phyloP scores from a whole-genome alignment of 2,888 invertebrate species.

The Athalia circularis region DNA sequence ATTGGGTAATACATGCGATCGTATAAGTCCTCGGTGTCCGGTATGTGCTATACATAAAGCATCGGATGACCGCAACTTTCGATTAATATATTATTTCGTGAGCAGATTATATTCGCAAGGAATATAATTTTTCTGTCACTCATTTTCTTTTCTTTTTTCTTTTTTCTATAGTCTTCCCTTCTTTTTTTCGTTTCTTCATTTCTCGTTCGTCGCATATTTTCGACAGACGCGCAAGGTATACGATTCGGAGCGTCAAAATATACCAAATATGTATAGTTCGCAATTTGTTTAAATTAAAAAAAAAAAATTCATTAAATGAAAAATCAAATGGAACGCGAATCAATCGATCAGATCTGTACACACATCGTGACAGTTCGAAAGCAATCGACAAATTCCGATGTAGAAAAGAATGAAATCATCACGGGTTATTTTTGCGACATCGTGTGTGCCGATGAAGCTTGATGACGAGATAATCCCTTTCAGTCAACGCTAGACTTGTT shows the following conservation, averaged over 20 bases:
- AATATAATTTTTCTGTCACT: not conserved
- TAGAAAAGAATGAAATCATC: too few relatives aligned
- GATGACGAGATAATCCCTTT: not conserved
- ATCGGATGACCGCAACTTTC: conserved; percentile 61
- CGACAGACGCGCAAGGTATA: too few relatives aligned
- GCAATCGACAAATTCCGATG: too few relatives aligned
- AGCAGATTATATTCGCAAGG: conserved; percentile 3
- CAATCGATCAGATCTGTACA: too few relatives aligned
- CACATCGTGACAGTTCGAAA: too few relatives aligned
- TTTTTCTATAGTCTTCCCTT: not conserved
- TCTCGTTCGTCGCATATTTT: too few relatives aligned
- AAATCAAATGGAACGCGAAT: too few relatives aligned
- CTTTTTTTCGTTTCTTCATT: not conserved
- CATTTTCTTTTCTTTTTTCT: conserved; percentile 1
- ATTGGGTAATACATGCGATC: conserved; percentile 63
- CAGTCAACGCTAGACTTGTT: not conserved
- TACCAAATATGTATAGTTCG: too few relatives aligned
- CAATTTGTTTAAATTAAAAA: not conserved
- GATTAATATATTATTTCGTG: conserved; percentile 48
- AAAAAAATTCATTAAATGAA: not conserved
- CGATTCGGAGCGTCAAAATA: too few relatives aligned
- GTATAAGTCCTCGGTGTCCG: conserved; percentile 55
- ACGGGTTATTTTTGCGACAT: not conserved
- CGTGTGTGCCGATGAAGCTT: not conserved
- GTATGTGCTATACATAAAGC: conserved; percentile 61